Evolutionary conservation across 2,797 vertebrate species (phyloP).

Genomic region (Podarcis siculus): DNA sequence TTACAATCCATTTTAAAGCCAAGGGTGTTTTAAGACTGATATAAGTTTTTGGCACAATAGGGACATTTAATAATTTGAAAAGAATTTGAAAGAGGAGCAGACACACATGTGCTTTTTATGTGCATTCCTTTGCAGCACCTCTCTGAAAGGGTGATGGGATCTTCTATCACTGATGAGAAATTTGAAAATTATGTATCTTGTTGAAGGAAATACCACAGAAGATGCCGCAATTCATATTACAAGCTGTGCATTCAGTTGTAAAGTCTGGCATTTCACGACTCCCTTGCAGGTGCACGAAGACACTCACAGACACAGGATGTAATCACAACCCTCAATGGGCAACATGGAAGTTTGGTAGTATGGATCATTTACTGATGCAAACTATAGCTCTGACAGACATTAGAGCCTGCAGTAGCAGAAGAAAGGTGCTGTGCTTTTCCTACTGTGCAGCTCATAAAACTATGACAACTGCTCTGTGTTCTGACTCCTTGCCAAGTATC

Average conservation of each 20-base stretch:
- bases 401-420: not conserved
- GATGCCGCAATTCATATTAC: rapidly evolving
- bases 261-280: not conserved
- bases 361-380: not conserved
- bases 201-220: rapidly evolving
- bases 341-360: not conserved
- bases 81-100: not conserved
- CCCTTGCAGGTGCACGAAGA: not conserved
- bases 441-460: not conserved
- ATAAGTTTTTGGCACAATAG: not conserved
- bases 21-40: not conserved
- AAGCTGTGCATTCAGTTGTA: not conserved
- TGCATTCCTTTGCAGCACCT: not conserved
- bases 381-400: not conserved
- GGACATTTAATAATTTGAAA: not conserved
- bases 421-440: not conserved
- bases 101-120: not conserved
- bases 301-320: not conserved
- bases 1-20: not conserved
- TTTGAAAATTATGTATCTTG: rapidly evolving
- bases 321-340: not conserved
- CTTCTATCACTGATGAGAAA: not conserved
- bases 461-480: not conserved
- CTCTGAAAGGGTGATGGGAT: not conserved
- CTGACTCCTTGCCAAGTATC: not conserved